Evolutionary conservation across 1,140 invertebrate species (phyloP), one percentile per base, ranked within the genome.

Genomic region (Lanistes nyassanus): DNA sequence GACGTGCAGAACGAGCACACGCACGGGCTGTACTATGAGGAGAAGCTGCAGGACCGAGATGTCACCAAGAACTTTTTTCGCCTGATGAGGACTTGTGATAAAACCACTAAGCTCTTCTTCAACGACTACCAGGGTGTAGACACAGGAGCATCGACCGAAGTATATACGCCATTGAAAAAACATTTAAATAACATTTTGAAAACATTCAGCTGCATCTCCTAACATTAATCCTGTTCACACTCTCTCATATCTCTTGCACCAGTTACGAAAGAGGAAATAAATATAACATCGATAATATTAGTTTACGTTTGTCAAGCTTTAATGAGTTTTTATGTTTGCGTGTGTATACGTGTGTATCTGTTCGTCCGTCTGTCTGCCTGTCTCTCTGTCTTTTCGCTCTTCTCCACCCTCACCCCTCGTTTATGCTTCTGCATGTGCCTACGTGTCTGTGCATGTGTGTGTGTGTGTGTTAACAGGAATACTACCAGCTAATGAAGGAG

Each of bases 1-100:
- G 73, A 74, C 42, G 64, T 74, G 3, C 60, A 74, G 34, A 74
- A 74, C 51, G 73, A 74, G 34, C 42, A 67, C 64, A 66, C 65
- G 31, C 64, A 74, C 51, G 64, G 73, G 39, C 39, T 65, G 29
- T 74, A 74, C 36, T 66, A 66, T 34, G 73, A 74, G 51, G 60
- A 74, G 31, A 62, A 51, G 34, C 60, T 66, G 21, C 31, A 37
- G 37, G 42, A 47, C 42, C 9, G 19, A 51, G 23, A 31, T 23
- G 9, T 31, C 56, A 31, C 56, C 13, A 26, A 36, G 39, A 26
- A 39, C 58, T 29, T 60, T 7, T 29, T 16, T 23, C n/a, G n/a
- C 31, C 19, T 31, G 21, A 37, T 65, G 21, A 37, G 31, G 21
- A 31, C 31, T 34, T 36, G 31, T 65, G 21, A 21, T 36, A 21